phyloP scores from a whole-genome alignment of 2,888 invertebrate species.

The Balanococcus diminutus region DNA sequence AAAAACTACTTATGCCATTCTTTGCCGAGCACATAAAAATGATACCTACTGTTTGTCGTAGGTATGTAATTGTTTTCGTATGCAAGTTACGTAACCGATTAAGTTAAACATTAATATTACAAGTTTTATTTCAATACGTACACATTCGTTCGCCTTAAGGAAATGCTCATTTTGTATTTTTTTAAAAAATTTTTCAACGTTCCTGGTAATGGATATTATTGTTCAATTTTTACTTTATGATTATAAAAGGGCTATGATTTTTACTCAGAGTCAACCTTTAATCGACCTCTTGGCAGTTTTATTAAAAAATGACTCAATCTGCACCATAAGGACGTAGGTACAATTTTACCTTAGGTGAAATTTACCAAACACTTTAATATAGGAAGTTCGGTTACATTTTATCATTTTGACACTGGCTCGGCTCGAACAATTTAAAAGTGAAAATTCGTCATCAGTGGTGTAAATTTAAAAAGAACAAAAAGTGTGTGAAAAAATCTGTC shows the following conservation, averaged over 20 bases:
- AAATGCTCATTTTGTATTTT: neutral
- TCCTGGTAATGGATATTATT: neutral
- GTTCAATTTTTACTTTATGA: neutral
- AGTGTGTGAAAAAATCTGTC: neutral
- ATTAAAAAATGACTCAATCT: too few relatives aligned
- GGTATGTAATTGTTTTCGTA: neutral
- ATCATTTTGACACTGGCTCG: neutral
- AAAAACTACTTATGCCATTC: neutral
- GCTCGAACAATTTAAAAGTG: neutral
- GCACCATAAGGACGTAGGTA: too few relatives aligned
- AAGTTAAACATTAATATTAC: neutral
- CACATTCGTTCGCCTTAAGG: neutral
- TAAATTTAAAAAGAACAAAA: neutral
- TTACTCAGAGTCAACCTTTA: neutral
- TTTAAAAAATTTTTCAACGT: neutral
- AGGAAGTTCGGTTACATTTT: neutral
- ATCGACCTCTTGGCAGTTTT: neutral
- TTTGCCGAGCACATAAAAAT: neutral
- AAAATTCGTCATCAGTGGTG: neutral
- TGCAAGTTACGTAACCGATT: neutral
- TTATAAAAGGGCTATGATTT: neutral
- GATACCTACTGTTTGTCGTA: neutral
- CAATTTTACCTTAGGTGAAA: too few relatives aligned
- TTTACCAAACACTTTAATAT: neutral
- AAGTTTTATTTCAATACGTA: neutral